Evolutionary conservation across 2,113 vertebrate genomes (phyloP), one percentile per base, ranked within the genome.

Genomic region (Xiphophorus couchianus): DNA sequence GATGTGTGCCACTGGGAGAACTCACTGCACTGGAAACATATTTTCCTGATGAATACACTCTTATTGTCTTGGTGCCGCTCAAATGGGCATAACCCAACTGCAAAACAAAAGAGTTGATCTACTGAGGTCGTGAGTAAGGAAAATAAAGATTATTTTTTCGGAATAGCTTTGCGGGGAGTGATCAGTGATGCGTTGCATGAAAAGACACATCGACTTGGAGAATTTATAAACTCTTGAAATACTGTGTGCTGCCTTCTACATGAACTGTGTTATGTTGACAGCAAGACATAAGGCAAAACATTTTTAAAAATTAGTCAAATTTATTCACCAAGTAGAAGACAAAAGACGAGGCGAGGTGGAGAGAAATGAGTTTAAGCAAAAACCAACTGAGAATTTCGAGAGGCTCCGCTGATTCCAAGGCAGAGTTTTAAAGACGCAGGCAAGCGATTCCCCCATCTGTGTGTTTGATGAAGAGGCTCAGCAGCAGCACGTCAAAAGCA

Each of bases 391-490:
- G 71, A 75, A 54, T 83, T 78, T 68, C 11, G 9, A 84, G 77
- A 78, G 37, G 64, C 29, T 15, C 33, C 42, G 48, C 4, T 12
- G 73, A 78, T 78, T 76, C 78, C 66, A 77, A 78, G 74, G 73
- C 73, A 73, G 62, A 65, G 17, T 0, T 35, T 62, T 71, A 25
- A 77, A 80, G 44, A 65, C 0, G 30, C 44, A 77, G 63, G 81
- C 44, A 31, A 86, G 61, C 13, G 42, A 67, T 66, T 62, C 44
- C 44, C 44, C 72, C 85, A 75, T 86, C 78, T 84, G 79, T 77
- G 83, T 65, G 74, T 71, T 84, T 82, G 66, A 42, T 64, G 31
- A 62, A 84, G 79, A 80, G 77, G 73, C 77, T 78, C 28, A 37
- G 73, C 76, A 66, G 64, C 64, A 54, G 61, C 58, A 64, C 75